Base-by-base conservation (phyloP, 2,888 invertebrate genomes). In the Torymus auratus region DNA sequence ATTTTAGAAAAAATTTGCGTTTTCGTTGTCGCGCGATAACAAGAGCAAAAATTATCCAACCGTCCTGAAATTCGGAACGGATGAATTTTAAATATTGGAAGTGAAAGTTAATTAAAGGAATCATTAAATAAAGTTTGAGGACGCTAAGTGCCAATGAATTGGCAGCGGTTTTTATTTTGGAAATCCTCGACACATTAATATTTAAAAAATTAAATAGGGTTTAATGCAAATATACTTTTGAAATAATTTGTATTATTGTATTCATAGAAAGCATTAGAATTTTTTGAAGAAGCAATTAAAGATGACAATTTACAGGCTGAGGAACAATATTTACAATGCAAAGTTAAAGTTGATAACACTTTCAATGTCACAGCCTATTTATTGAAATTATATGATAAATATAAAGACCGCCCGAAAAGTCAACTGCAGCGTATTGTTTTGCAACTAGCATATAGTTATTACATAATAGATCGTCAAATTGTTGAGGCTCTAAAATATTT, bases 191-290 rank as follows among this genome's bases (percentile, higher is more conserved):
- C 5, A 15, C 5, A 23, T 7, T 11, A 41, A 67, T 23, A 67
- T 41, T 41, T 13, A 15, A 14, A 50, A 41, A 28, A 14, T 41
- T 15, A 28, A 17, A 50, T 13, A 7, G 5, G n/a, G 5, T 67
- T 67, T 11, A 4, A 14, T 14, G 11, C 4, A 13, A 58, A 17
- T 60, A 52, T n/a, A 17, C 13, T n/a, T n/a, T 15, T 17, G 17
- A 10, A 2, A 58, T 14, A 14, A 14, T 41, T 41, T 1, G 7
- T 1, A 7, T 53, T 14, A 28, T 3, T 10, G 11, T 62, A 62
- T 77, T 55, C n/a, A n/a, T 64, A 77, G 77, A 69, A 77, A 55
- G 69, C 77, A 11, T 10, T 4, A n/a, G 2, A 1, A 10, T 70
- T 28, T 41, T 62, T 69, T 3, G 28, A 77, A 62, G 12, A 64